Conservation (phyloP, 1,140 invertebrate genomes). For the Sipha flava region DNA sequence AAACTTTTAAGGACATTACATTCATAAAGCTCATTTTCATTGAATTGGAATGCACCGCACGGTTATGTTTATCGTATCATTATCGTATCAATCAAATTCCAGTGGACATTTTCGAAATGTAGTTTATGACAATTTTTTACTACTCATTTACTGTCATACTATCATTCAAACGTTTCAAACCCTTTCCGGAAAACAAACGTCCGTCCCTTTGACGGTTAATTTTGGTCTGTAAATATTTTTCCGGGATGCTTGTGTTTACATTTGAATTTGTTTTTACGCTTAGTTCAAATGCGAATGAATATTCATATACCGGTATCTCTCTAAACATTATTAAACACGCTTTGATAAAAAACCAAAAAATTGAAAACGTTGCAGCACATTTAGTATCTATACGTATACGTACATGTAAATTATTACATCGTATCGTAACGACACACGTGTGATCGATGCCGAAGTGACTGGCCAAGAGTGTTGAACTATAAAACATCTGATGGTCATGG, state of each 20-base stretch:
- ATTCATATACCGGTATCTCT: neutral
- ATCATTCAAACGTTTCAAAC: neutral
- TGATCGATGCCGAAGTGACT: no score
- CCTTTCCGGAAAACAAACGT: neutral
- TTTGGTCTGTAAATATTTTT: neutral
- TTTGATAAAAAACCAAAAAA: no score
- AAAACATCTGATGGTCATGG: no score
- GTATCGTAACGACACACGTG: no score
- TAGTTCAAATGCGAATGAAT: neutral
- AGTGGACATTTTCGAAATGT: neutral
- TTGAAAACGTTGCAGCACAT: no score
- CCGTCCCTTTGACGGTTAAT: neutral
- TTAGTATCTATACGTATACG: no score
- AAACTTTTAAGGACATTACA: no score
- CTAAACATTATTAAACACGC: no score
- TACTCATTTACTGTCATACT: neutral
- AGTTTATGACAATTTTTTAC: neutral
- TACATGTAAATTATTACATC: no score
- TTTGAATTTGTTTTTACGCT: neutral
- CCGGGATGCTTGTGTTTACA: neutral
- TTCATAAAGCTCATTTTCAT: neutral
- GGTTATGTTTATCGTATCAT: neutral
- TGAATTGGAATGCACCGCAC: neutral
- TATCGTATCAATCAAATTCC: neutral
- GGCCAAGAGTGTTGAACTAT: no score